A percentile compares a stretch with the other conserved stretches of the same genome.
These are phyloP conservation scores for Calephelis nemesis DNA, from an alignment of 1,140 invertebrate genomes.

Conservation along the genomic window DNA sequence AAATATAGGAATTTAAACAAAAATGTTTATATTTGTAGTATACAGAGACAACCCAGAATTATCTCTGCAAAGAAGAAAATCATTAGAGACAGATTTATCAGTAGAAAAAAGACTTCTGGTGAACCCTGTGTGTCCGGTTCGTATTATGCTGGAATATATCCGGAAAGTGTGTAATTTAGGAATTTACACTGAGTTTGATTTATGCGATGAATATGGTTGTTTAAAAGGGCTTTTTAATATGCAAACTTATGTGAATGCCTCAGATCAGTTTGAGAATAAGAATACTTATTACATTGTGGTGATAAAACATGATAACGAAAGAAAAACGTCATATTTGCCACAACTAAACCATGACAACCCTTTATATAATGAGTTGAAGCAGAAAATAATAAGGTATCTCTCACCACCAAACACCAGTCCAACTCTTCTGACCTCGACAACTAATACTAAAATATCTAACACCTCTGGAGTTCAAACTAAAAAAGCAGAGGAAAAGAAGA, in stretches of 20 bases:
- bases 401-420: too few relatives aligned
- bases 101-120: conserved; percentile 2
- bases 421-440: too few relatives aligned
- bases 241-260: background rate
- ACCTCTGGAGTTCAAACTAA: too few relatives aligned
- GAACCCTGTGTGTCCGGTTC: background rate
- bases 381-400: background rate
- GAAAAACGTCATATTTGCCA: background rate
- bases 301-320: background rate
- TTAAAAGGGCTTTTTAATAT: background rate
- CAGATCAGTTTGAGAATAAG: background rate
- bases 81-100: background rate
- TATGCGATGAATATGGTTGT: background rate
- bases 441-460: too few relatives aligned
- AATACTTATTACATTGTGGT: conserved; percentile 6
- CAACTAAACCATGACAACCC: background rate
- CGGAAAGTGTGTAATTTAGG: background rate
- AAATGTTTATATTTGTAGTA: conserved; percentile 6
- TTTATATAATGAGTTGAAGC: background rate
- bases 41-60: background rate
- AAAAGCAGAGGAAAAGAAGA: too few relatives aligned
- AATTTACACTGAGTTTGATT: background rate
- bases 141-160: background rate
- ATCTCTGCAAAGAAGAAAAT: background rate
- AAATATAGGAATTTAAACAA: too few relatives aligned